A percentile compares a stretch with the other conserved stretches of the same genome.
Conservation (phyloP, 2,797 vertebrate species). For the Urocyon cinereoargenteus region DNA sequence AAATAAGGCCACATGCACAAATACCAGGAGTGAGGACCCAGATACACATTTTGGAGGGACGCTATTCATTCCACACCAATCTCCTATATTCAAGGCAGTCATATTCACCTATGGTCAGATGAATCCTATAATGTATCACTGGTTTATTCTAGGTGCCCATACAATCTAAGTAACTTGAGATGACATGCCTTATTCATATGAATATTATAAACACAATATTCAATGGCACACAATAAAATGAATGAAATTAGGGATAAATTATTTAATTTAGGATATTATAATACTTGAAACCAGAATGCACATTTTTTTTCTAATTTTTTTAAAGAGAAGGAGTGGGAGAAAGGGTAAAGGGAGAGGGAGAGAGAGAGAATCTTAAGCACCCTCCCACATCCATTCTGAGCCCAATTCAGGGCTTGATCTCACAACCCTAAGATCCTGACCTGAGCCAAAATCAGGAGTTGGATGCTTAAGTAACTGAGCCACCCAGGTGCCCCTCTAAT, state of each 20-base stretch:
- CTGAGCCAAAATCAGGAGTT: not conserved
- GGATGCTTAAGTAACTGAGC: not conserved
- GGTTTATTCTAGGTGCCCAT: not conserved
- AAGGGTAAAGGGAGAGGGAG: not conserved
- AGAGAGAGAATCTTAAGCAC: not conserved
- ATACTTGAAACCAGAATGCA: not conserved
- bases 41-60: not conserved
- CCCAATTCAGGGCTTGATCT: not conserved
- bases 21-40: not conserved
- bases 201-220: not conserved
- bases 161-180: not conserved
- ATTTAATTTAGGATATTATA: not conserved
- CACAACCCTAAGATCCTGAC: not conserved
- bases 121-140: not conserved
- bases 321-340: not conserved
- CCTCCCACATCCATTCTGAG: not conserved
- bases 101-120: not conserved
- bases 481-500: not conserved
- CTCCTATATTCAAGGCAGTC: not conserved
- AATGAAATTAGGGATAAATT: not conserved
- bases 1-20: not conserved
- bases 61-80: not conserved
- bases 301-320: not conserved
- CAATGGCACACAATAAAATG: not conserved
- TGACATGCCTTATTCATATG: not conserved